Percentiles rank a stretch among this genome's conserved stretches.
These are phyloP conservation scores for Petromus typicus DNA, from an alignment of 2,113 vertebrate genomes.

Conservation along the genomic window DNA sequence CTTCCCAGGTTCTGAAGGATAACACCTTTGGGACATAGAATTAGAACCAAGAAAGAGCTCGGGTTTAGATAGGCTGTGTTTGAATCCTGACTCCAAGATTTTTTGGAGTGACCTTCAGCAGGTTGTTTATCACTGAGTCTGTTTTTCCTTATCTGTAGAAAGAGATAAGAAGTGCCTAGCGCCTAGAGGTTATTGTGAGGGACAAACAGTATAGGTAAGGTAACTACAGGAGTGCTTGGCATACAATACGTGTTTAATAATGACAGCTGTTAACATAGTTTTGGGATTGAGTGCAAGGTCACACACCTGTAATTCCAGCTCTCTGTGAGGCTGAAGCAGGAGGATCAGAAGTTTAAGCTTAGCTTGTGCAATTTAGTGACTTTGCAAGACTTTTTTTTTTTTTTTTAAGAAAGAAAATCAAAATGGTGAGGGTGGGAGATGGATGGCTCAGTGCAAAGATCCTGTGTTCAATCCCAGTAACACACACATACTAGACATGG, in stretches of 20 bases:
- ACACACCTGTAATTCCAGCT: background rate
- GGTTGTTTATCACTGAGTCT: conserved; percentile 27
- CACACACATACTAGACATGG: background rate
- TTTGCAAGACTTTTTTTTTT: background rate
- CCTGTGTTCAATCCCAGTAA: background rate
- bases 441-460: background rate
- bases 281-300: background rate
- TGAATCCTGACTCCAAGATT: conserved; percentile 53
- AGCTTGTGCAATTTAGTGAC: background rate
- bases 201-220: conserved; percentile 11
- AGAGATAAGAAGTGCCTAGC: conserved; percentile 18
- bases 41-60: conserved; percentile 45
- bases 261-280: background rate
- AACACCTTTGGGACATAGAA: background rate
- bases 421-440: no score
- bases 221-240: background rate
- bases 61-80: conserved; percentile 37
- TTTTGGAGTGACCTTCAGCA: conserved; percentile 47
- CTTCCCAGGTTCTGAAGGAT: conserved; percentile 29
- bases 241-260: conserved; percentile 13
- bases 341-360: background rate
- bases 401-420: no score
- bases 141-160: conserved; percentile 46
- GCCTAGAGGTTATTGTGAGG: background rate
- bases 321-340: background rate